Evolutionary conservation across 2,888 invertebrate species (phyloP), one percentile per base, ranked within the genome.

Genomic region (Dicranocentrus wangi): DNA sequence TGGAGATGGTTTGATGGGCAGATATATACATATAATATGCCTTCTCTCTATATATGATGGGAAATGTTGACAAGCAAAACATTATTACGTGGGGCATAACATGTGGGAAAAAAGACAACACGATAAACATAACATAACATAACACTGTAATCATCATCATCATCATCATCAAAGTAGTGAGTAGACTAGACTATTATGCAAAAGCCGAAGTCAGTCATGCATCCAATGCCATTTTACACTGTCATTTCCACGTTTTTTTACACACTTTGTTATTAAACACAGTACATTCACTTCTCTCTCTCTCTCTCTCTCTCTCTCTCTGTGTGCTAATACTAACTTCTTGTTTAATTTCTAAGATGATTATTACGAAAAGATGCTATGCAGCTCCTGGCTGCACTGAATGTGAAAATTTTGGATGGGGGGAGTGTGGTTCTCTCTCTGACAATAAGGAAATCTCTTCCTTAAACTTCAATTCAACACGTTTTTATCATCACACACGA

Each of bases 221-320:
- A 77, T 77, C 77, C 77, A 77, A 70, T 70, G 77, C 69, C 77
- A 70, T 77, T 77, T 77, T 70, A 77, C 77, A 70, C 77, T 76
- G 77, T 70, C 77, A 77, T 70, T 77, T 76, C 61, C 76, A 76
- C 68, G 61, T 69, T 69, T 1, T 25, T 19, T 55, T 47, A 15
- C 13, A 39, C 39, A n/a, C n/a, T 10, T 51, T 58, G 25, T 58
- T 23, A 23, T 61, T 17, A 61, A 61, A 61, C 17, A 32, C 7
- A 63, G 63, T 39, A 63, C 73, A 73, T 63, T 73, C 63, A 53
- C 53, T 73, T 51, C 19, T 23, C 43, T 25, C 27, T 39, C 15
- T 13, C 39, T 17, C 8, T 28, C 42, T 61, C 61, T n/a, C n/a
- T 47, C 25, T 60, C 13, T 51, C n/a, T 51, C 51, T 13, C 3